Evolutionary conservation across 2,797 vertebrate species (phyloP), one percentile per base, ranked within the genome.

Genomic region (Syncerus caffer): DNA sequence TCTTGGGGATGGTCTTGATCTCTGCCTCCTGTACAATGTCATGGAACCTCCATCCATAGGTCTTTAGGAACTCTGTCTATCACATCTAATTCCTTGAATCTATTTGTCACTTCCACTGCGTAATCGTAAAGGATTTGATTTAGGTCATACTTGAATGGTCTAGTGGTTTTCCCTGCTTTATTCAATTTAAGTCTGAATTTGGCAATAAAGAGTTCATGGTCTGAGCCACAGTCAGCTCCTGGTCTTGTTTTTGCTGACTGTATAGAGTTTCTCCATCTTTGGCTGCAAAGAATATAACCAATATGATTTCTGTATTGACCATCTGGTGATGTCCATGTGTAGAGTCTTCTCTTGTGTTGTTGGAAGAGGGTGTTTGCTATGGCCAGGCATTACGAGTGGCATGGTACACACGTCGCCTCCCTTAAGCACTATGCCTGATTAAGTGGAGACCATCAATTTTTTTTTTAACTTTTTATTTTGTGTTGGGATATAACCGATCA

Each of bases 361-460:
- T 71, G 34, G 34, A 38, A 71, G 34, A 71, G 2, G 19, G 67
- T 71, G 67, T 38, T 23, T 71, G 34, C 34, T 38, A 12, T 38
- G 34, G 55, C 62, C 53, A 16, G 47, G 23, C 6, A 3, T 53
- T 15, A 10, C 21, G 7, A 38, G 31, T 8, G 0, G 55, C 7
- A 11, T 7, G 14, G 8, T 16, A 10, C 55, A 19, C n/a, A 3
- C 2, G 0, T 16, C 2, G 38, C 60, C 74, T n/a, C 64, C 42
- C 57, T 38, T 23, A 47, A n/a, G 2, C 50, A 50, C 8, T 7
- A 4, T 0, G 9, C 29, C 86, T 1, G 6, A 12, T 23, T 7
- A 0, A 25, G 38, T 45, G 71, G 38, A 42, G 71, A 45, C 1
- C 1, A 42, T 27, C 38, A 42, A 1, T 13, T 7, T 31, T 31